A percentile compares a stretch with the other conserved stretches of the same genome.
phyloP scores from a whole-genome alignment of 2,888 invertebrate genomes.

The Orthosia gothica region DNA sequence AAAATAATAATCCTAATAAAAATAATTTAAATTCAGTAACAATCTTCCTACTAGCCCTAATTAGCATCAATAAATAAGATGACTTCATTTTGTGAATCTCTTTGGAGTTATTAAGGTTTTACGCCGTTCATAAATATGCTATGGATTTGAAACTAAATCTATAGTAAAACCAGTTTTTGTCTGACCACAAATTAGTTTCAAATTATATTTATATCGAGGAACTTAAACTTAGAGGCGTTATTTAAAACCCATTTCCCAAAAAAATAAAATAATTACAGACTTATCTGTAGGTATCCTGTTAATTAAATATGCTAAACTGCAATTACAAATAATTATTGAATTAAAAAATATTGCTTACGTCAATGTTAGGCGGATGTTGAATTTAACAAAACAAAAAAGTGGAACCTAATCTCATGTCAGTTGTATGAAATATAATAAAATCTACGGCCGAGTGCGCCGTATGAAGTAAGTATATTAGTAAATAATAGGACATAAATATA shows the following conservation, averaged over 20 bases:
- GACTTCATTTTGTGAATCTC: slow-evolving; percentile 87
- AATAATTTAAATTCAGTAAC: slow-evolving; percentile 88
- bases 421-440: slow-evolving; percentile 58
- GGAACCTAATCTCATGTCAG: slow-evolving; percentile 44
- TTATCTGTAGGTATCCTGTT: slow-evolving; percentile 56
- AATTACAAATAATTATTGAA: slow-evolving; percentile 66
- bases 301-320: slow-evolving; percentile 52
- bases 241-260: slow-evolving; percentile 66
- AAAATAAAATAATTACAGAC: slow-evolving; percentile 59
- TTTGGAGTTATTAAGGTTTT: slow-evolving; percentile 76
- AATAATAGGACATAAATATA: slow-evolving; percentile 65
- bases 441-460: slow-evolving; percentile 46
- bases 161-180: slow-evolving; percentile 51
- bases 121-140: slow-evolving; percentile 65
- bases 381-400: slow-evolving; percentile 49
- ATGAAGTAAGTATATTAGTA: slow-evolving; percentile 38
- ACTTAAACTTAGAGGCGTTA: slow-evolving; percentile 62
- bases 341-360: slow-evolving; percentile 80
- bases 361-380: slow-evolving; percentile 82
- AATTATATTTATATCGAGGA: slow-evolving; percentile 51
- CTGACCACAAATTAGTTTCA: slow-evolving; percentile 60
- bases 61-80: slow-evolving; percentile 89
- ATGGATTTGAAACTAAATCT: slow-evolving; percentile 61
- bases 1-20: slow-evolving; percentile 86
- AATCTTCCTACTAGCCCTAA: slow-evolving; percentile 86